A percentile compares a stretch with the other conserved stretches of the same genome.
Conservation (phyloP, 2,113 vertebrate genomes). For the Daphoenositta chrysoptera region DNA sequence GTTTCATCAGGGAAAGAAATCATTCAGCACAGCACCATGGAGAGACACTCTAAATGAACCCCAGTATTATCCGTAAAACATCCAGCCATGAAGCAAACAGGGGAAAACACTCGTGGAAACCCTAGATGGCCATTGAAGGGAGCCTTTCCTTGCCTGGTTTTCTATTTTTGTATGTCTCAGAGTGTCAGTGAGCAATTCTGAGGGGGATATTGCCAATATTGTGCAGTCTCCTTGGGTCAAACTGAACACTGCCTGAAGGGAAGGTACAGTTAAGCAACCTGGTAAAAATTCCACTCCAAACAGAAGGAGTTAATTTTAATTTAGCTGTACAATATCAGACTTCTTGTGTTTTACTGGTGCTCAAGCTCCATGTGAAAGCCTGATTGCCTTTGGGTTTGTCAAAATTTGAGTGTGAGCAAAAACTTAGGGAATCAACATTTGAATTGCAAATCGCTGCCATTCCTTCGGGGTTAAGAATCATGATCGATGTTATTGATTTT, state of each 20-base stretch:
- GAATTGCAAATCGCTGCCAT: not conserved
- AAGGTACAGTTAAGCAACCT: not conserved
- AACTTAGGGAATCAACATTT: not conserved
- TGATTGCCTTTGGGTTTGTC: not conserved
- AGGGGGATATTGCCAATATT: not conserved
- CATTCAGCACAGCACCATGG: not conserved
- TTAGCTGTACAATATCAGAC: not conserved
- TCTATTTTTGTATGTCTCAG: not conserved
- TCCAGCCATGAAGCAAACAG: not conserved
- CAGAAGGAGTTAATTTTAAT: not conserved
- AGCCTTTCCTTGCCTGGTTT: not conserved
- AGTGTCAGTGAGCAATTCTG: not conserved
- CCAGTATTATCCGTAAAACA: not conserved
- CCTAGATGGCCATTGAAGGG: not conserved
- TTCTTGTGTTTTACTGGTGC: not conserved
- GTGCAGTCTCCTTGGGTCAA: not conserved
- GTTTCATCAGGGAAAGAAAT: not conserved
- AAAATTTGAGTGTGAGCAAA: not conserved
- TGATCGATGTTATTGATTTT: constrained; percentile 21
- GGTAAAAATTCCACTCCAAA: not conserved
- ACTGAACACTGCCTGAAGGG: not conserved
- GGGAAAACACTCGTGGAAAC: not conserved
- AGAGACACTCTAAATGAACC: not conserved
- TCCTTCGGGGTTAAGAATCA: not conserved
- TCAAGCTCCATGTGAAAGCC: not conserved